Conservation (phyloP, 2,797 vertebrate species). For the Sebastes kiyomatsui region DNA sequence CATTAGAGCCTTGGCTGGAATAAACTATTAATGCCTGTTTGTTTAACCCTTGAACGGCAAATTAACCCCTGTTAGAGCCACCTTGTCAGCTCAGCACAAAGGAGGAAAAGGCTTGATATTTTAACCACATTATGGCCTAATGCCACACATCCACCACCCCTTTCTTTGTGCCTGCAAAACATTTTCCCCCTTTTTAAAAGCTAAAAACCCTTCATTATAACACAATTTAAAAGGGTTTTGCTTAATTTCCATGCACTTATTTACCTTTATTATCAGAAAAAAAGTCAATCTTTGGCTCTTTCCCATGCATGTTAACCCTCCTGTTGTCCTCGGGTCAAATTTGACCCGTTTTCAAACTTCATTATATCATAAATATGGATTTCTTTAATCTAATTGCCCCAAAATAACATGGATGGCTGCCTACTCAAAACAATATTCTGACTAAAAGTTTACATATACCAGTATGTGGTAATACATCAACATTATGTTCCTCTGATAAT, state of each 20-base stretch:
- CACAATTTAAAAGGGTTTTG: background rate
- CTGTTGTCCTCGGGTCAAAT: too few relatives aligned
- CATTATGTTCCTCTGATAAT: too few relatives aligned
- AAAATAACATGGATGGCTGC: too few relatives aligned
- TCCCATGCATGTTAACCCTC: constrained; percentile 3
- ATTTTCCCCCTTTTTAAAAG: background rate
- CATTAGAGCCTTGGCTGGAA: constrained; percentile 4
- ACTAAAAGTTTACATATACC: too few relatives aligned
- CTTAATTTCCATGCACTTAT: background rate
- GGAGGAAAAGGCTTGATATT: constrained; percentile 48
- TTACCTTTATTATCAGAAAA: background rate
- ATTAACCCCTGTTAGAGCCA: constrained; percentile 81
- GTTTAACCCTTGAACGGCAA: constrained; percentile 79
- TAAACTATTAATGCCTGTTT: constrained; percentile 71
- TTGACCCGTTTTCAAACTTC: too few relatives aligned
- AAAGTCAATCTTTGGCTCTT: background rate
- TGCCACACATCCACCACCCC: constrained; percentile 22
- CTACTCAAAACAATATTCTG: too few relatives aligned
- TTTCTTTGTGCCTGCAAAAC: background rate
- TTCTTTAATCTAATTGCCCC: too few relatives aligned
- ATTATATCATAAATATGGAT: too few relatives aligned
- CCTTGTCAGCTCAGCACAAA: constrained; percentile 72
- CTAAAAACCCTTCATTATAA: background rate
- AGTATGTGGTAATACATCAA: too few relatives aligned
- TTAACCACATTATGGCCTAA: constrained; percentile 48